Evolutionary conservation across 2,888 invertebrate genomes (phyloP), one percentile per base, ranked within the genome.

Genomic region (Limnephilus rhombicus): DNA sequence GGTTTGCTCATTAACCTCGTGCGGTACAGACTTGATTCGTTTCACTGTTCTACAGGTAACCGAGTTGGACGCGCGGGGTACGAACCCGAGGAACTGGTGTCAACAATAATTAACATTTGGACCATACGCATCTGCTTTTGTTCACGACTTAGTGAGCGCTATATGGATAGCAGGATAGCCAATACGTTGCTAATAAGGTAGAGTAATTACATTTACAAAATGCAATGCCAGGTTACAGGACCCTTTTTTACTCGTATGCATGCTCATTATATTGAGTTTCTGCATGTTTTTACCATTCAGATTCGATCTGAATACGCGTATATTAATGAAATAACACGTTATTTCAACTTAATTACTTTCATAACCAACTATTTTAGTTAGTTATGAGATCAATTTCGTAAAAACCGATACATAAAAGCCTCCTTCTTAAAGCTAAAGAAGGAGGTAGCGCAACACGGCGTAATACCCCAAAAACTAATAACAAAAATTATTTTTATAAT

Each of bases 1-100:
- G 91, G 85, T 83, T 90, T 92, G 85, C 91, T 92, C 92, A 92
- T 92, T 92, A 92, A 92, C 92, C 92, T 92, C 90, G 37, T 89
- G 90, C 87, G 45, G 80, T 82, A 80, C 80, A 83, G 34, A 81
- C 31, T 91, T 86, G 53, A 91, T 91, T 88, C 91, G 88, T 45
- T 91, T 53, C 83, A 45, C 80, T 82, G 37, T 29, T 80, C 37
- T 85, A 82, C 80, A 34, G 29, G 68, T 81, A 81, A 80, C 41
- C 89, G n/a, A 29, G 29, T 81, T 37, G 49, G 89, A 34, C 81
- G 89, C 80, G 80, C 34, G 24, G 41, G 81, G 15, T 34, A 18
- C 68, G 24, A 68, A 80, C 41, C 49, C 34, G 18, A 34, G 80
- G 29, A 68, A 68, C 88, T 34, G 31, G 83, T 81, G 90, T 90